Base-by-base conservation (phyloP, 2,888 invertebrate genomes). In the Choreutis nemorana region DNA sequence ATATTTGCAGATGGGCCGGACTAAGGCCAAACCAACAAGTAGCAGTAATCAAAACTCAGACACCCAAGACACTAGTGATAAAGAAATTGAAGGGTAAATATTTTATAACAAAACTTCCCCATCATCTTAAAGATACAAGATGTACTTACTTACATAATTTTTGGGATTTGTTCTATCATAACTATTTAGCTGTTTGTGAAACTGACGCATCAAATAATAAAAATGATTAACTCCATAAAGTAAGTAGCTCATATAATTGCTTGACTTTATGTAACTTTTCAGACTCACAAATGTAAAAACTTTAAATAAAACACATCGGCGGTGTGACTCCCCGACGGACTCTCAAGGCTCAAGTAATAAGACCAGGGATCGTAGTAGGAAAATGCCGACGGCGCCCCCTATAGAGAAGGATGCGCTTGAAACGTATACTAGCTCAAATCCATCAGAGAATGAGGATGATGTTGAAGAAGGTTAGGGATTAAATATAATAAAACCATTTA, bases 61-160 rank as follows among this genome's bases (percentile, higher is more conserved):
- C 52, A 54, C 49, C 43, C 57, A 55, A 50, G 73, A 71, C 35
- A 37, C 53, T 40, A 54, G 47, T 55, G 77, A 75, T 52, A 73
- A 67, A 70, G 64, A 65, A 49, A 63, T 78, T 61, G 59, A 75
- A 55, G 61, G 78, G 78, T 78, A 78, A 77, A 61, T 72, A n/a
- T n/a, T n/a, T n/a, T n/a, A n/a, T n/a, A n/a, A n/a, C n/a, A n/a
- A n/a, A n/a, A n/a, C n/a, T n/a, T n/a, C n/a, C n/a, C n/a, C n/a
- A n/a, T n/a, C n/a, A n/a, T n/a, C n/a, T n/a, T n/a, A n/a, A n/a
- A n/a, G n/a, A n/a, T n/a, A n/a, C n/a, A n/a, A n/a, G n/a, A n/a
- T n/a, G n/a, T n/a, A n/a, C n/a, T n/a, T n/a, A n/a, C n/a, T n/a
- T n/a, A n/a, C n/a, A n/a, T n/a, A n/a, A n/a, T n/a, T n/a, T n/a